phyloP scores from a whole-genome alignment of 2,113 vertebrate genomes.

The Podarcis muralis region DNA sequence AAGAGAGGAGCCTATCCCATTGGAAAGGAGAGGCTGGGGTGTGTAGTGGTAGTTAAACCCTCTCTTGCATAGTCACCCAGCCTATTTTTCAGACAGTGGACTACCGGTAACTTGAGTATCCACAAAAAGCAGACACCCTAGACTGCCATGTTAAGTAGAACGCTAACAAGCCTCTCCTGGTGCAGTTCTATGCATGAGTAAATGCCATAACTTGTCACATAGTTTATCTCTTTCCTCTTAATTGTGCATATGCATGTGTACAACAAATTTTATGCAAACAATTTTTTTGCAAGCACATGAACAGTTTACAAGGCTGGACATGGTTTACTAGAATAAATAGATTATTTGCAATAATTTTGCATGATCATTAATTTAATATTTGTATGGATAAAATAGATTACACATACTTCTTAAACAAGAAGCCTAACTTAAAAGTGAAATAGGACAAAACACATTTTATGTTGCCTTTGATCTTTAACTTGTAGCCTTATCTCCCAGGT shows the following conservation, averaged over 20 bases:
- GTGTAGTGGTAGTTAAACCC: not conserved
- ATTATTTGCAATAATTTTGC: not conserved
- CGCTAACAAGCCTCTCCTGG: not conserved
- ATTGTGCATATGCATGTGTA: not conserved
- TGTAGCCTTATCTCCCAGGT: slow-evolving; percentile 82
- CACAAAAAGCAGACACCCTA: not conserved
- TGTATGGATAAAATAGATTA: slow-evolving; percentile 30
- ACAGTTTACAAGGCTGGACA: not conserved
- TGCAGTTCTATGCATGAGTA: not conserved
- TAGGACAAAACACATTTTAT: slow-evolving; percentile 74
- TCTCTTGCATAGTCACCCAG: not conserved
- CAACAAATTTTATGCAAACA: no score
- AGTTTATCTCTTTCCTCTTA: not conserved
- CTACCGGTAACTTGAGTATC: not conserved
- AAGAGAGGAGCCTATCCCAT: no score
- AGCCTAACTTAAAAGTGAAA: slow-evolving; percentile 72
- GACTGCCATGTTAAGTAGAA: not conserved
- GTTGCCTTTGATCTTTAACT: slow-evolving; percentile 84
- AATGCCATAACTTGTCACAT: no score
- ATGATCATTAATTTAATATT: slow-evolving; percentile 42
- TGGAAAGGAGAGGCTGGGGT: no score
- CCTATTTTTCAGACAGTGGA: not conserved
- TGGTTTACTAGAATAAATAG: not conserved
- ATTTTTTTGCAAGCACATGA: not conserved
- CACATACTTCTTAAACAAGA: slow-evolving; percentile 64